phyloP scores from a whole-genome alignment of 2,797 vertebrate species.

The Rhincodon typus region DNA sequence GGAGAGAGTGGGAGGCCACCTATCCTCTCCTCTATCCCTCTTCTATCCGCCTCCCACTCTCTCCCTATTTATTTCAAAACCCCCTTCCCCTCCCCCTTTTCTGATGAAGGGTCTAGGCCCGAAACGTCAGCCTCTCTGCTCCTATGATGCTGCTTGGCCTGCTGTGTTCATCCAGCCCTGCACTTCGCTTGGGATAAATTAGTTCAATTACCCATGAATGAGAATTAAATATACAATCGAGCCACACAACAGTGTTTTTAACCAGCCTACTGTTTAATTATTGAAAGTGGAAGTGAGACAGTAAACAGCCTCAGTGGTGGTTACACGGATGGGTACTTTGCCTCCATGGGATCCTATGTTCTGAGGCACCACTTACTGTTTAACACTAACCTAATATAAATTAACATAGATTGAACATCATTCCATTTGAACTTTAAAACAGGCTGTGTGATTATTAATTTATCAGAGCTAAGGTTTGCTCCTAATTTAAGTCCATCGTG shows the following conservation, averaged over 20 bases:
- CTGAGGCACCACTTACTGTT: background rate
- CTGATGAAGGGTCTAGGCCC: too few relatives aligned
- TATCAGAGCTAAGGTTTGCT: background rate
- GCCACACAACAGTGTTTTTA: background rate
- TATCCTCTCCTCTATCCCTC: too few relatives aligned
- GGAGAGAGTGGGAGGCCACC: too few relatives aligned
- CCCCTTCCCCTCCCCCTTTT: too few relatives aligned
- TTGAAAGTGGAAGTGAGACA: background rate
- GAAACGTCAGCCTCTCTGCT: too few relatives aligned
- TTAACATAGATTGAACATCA: background rate
- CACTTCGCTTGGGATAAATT: background rate
- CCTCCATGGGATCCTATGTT: background rate
- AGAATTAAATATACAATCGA: background rate
- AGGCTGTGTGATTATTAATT: background rate
- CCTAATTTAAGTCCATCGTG: background rate
- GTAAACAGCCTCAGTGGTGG: background rate
- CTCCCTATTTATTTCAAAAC: too few relatives aligned
- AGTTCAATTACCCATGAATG: constrained; percentile 9
- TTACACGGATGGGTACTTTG: background rate
- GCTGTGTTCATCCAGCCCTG: too few relatives aligned
- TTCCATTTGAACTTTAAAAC: background rate
- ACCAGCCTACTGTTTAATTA: background rate
- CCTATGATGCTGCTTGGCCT: too few relatives aligned
- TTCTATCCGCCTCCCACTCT: too few relatives aligned
- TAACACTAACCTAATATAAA: background rate